Evolutionary conservation across 2,888 invertebrate genomes (phyloP).

Genomic region (Chrysolina haemoptera): DNA sequence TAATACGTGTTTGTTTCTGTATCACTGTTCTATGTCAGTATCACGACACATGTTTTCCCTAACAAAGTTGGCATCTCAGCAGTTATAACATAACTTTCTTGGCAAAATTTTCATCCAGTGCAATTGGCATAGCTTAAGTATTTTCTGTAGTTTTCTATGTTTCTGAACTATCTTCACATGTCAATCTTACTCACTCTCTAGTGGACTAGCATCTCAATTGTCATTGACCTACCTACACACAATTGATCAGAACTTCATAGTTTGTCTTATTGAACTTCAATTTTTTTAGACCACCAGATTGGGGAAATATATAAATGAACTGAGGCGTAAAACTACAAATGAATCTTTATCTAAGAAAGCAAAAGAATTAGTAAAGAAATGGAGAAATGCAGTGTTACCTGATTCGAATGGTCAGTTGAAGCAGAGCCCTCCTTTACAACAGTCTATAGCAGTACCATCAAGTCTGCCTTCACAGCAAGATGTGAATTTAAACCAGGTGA

Average conservation of each 20-base stretch:
- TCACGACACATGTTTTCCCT: too few relatives aligned
- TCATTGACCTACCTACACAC: neutral
- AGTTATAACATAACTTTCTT: too few relatives aligned
- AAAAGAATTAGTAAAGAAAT: constrained; percentile 92
- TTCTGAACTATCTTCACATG: too few relatives aligned
- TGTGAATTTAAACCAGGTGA: constrained; percentile 58
- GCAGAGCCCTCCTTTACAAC: constrained; percentile 55
- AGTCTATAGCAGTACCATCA: constrained; percentile 24
- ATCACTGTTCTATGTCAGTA: too few relatives aligned
- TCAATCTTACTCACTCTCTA: too few relatives aligned
- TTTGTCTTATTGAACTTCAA: constrained; percentile 24
- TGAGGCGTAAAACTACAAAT: constrained; percentile 88
- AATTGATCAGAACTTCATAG: neutral
- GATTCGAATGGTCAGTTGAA: constrained; percentile 67
- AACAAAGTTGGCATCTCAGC: too few relatives aligned
- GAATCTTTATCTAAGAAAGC: constrained; percentile 90
- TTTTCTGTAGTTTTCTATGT: too few relatives aligned
- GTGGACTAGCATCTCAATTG: neutral
- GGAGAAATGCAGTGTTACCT: constrained; percentile 90
- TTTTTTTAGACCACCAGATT: constrained; percentile 87
- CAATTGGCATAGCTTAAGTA: too few relatives aligned
- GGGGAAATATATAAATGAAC: constrained; percentile 93
- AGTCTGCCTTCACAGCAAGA: constrained; percentile 51
- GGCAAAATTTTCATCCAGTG: too few relatives aligned
- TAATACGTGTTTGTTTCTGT: too few relatives aligned